phyloP scores from a whole-genome alignment of 35 echinoderm and acorn worm species.

The Apostichopus japonicus region DNA sequence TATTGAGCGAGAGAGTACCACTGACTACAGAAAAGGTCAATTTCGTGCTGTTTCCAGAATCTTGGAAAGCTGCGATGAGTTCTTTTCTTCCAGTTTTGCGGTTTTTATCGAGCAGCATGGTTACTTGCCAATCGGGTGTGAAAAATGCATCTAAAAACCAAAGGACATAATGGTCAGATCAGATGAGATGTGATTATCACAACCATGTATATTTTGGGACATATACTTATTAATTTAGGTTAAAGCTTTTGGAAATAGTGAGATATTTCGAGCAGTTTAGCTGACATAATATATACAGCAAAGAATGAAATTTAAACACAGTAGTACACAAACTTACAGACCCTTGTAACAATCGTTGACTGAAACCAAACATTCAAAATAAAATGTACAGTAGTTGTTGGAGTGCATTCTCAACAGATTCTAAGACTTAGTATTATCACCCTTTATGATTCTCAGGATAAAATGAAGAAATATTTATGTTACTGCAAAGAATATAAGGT shows the following conservation, averaged over 20 bases:
- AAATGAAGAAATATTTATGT: background rate
- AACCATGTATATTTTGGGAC: too few relatives aligned
- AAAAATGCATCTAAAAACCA: slow-evolving; percentile 14
- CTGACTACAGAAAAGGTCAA: slow-evolving; percentile 20
- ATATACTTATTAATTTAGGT: background rate
- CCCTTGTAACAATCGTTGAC: too few relatives aligned
- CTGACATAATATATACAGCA: background rate
- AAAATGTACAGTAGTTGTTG: too few relatives aligned
- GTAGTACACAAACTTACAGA: too few relatives aligned
- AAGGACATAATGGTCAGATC: background rate
- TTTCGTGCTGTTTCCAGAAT: slow-evolving; percentile 36
- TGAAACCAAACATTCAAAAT: too few relatives aligned
- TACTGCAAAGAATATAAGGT: background rate
- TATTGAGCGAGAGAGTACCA: slow-evolving; percentile 9
- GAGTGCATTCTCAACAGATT: too few relatives aligned
- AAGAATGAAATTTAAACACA: too few relatives aligned
- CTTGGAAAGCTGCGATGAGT: background rate
- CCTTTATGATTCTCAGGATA: background rate
- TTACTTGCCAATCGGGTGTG: slow-evolving; percentile 22
- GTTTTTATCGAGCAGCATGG: background rate
- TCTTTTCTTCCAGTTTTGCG: slow-evolving; percentile 7
- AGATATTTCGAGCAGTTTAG: too few relatives aligned
- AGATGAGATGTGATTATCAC: too few relatives aligned
- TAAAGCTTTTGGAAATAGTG: too few relatives aligned
- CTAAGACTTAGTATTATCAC: background rate